Evolutionary conservation across 2,888 invertebrate species (phyloP), one percentile per base, ranked within the genome.

Genomic region (Athrips mouffetella): DNA sequence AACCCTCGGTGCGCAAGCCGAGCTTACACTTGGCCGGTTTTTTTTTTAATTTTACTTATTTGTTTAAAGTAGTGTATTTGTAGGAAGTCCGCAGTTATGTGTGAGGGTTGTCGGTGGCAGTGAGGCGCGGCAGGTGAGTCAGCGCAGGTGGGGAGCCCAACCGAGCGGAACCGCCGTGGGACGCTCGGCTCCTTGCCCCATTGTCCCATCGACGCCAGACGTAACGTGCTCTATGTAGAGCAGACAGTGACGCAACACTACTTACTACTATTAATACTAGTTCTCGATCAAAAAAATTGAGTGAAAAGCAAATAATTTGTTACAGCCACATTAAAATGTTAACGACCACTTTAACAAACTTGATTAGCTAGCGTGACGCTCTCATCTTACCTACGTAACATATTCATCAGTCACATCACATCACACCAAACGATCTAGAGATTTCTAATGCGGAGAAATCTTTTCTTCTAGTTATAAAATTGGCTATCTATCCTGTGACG

Each of bases 91-190:
- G 27, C 29, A 44, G 20, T 47, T 37, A 18, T 31, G n/a, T 18
- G 16, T 39, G 20, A 58, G 59, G 62, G 60, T 54, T 62, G 65
- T 62, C 58, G 62, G n/a, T n/a, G n/a, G 66, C 65, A 62, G 64
- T 64, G 57, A 58, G 62, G 61, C 58, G 62, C 58, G 70, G 72
- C 84, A 86, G 84, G 86, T 88, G 87, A 88, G 72, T 86, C 81
- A 80, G 35, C 82, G 73, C 82, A 83, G 83, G 84, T 86, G 79
- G 87, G 87, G 87, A 87, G 84, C 48, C 54, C 67, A 66, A 49
- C 65, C 73, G 66, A 57, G 83, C 82, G 84, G 76, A 82, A 86
- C 85, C 48, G 55, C 57, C 29, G 45, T 29, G 39, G 21, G 27
- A 23, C 39, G 45, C 40, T 47, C 52, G 42, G 27, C 37, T 21